Base-by-base conservation (phyloP, 2,888 invertebrate species). In the Enchytraeus crypticus region DNA sequence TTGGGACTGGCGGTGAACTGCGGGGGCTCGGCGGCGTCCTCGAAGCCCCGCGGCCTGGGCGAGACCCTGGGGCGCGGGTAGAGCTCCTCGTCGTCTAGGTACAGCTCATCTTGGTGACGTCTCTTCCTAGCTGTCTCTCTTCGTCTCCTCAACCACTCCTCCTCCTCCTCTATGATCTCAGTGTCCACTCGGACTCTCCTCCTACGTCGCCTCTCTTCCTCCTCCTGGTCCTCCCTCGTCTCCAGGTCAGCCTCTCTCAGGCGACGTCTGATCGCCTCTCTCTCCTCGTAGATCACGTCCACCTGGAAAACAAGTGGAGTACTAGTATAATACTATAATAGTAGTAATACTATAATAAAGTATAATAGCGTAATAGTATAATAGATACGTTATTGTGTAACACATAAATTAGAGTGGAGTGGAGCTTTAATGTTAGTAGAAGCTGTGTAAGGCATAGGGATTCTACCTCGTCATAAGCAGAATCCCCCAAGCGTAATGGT, bases 1-100 rank as follows among this genome's bases (percentile, higher is more conserved):
- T 65, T 49, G 51, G 64, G 58, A 34, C 63, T 58, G 53, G 65
- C 57, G 5, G 64, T 66, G 60, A 66, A 66, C 54, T 60, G 45
- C 4, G 66, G 66, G 5, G 46, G 26, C 46, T 4, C 53, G 33
- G 57, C 45, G 33, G 46, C 29, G 34, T 53, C 53, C 21, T 43
- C 51, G 11, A 38, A 23, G 26, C 43, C 21, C 23, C 43, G 27
- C 46, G 29, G n/a, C 51, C 30, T n/a, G n/a, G 33, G 23, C 58
- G 32, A 21, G 23, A 26, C 29, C n/a, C 26, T 27, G 30, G 45
- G 38, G 2, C 55, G 23, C 51, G 26, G 21, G 34, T 27, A 27
- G 34, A 58, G 21, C 59, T 59, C 53, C 2, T 53, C 45, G 38
- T 59, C 32, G 32, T 59, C 53, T 29, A 53, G n/a, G 30, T 51